phyloP scores from a whole-genome alignment of 2,113 vertebrate species.

The Chelonoidis abingdonii region DNA sequence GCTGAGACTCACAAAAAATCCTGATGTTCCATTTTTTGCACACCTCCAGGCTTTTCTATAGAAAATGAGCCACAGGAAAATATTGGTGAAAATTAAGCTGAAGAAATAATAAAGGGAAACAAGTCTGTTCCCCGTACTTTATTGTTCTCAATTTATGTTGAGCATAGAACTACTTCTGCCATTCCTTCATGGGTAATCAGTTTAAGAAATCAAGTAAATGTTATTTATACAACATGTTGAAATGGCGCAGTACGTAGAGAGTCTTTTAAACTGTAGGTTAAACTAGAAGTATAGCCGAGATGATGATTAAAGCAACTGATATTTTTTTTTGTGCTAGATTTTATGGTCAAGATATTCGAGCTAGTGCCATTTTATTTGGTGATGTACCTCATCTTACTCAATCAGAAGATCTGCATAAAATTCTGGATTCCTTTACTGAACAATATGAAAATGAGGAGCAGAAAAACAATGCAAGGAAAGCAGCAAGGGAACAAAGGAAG shows the following conservation, averaged over 20 bases:
- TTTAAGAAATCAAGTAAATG: neutral
- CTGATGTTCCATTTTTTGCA: too few relatives aligned
- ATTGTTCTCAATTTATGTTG: neutral
- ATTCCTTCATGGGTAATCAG: neutral
- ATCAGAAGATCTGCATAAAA: conserved; percentile 88
- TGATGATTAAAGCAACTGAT: neutral
- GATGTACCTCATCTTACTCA: conserved; percentile 86
- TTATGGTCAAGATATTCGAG: conserved; percentile 91
- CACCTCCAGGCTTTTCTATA: neutral
- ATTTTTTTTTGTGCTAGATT: conserved; percentile 80
- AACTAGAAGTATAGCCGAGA: neutral
- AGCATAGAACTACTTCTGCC: neutral
- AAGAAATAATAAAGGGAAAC: neutral
- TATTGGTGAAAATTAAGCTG: neutral
- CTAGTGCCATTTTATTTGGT: conserved; percentile 92
- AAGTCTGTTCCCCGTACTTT: neutral
- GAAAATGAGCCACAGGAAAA: neutral
- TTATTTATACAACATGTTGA: neutral
- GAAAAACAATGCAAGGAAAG: conserved; percentile 62
- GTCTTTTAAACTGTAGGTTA: neutral
- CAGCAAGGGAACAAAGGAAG: conserved; percentile 65
- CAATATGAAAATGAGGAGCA: conserved; percentile 85
- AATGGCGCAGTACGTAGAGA: neutral
- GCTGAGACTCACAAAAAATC: neutral
- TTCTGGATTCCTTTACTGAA: conserved; percentile 88